phyloP scores from a whole-genome alignment of 1,140 invertebrate genomes.

The Heliconius hewitsoni region DNA sequence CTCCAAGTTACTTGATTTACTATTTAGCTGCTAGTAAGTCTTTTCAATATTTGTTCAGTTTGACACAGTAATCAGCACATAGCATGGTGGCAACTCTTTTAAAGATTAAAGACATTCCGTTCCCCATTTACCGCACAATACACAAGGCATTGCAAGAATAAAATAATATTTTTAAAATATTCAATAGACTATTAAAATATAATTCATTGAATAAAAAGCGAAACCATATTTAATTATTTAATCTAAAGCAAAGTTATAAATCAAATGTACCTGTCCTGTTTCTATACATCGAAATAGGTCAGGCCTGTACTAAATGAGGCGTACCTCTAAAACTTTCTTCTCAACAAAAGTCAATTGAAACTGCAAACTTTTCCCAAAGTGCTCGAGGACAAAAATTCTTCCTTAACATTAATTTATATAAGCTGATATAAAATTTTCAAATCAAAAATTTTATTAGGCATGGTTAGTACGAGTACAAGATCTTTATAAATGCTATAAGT shows the following conservation, averaged over 20 bases:
- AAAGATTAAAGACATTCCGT: too few species aligned
- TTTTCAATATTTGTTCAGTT: too few species aligned
- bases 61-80: too few species aligned
- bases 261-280: constrained; percentile 20
- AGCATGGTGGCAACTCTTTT: too few species aligned
- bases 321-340: constrained; percentile 25
- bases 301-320: constrained; percentile 31
- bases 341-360: constrained; percentile 27
- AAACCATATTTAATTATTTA: constrained; percentile 22
- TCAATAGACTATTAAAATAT: not conserved
- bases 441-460: not conserved
- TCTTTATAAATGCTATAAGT: too few species aligned
- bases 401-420: not conserved
- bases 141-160: too few species aligned
- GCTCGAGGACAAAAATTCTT: constrained; percentile 7
- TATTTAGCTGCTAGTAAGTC: too few species aligned
- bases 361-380: constrained; percentile 25
- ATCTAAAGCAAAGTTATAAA: constrained; percentile 19
- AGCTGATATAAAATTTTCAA: not conserved
- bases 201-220: not conserved
- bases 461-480: not conserved
- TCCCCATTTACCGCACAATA: accelerated
- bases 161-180: not conserved
- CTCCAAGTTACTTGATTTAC: too few species aligned
- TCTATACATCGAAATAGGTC: constrained; percentile 30